Evolutionary conservation across 2,888 invertebrate species (phyloP).

Genomic region (Argyra leucocephala): DNA sequence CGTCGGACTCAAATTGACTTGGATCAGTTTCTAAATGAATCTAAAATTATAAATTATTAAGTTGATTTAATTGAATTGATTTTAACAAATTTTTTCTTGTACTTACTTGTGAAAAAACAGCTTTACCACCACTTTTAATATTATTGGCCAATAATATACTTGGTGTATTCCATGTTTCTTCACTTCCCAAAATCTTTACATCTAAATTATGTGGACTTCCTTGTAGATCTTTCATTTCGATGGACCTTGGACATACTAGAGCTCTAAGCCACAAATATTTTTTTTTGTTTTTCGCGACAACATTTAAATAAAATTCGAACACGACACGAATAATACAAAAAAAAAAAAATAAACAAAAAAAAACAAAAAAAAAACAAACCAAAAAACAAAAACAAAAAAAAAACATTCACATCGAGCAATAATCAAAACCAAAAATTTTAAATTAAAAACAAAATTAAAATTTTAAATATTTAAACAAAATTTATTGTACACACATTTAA

Average conservation of each 20-base stretch:
- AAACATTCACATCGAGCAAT: conserved; percentile 8
- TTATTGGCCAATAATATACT: conserved; percentile 64
- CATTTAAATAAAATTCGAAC: conserved; percentile 27
- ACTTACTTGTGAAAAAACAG: conserved; percentile 68
- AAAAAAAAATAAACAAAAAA: conserved; percentile 18
- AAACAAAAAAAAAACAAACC: conserved; percentile 10
- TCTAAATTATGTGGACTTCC: conserved; percentile 57
- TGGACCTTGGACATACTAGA: conserved; percentile 45
- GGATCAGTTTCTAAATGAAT: conserved; percentile 77
- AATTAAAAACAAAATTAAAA: conserved; percentile 6
- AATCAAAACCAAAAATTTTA: neutral
- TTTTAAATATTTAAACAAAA: conserved; percentile 4
- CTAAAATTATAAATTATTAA: conserved; percentile 46
- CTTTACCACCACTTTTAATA: conserved; percentile 57
- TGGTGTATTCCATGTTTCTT: conserved; percentile 82
- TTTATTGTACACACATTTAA: too few relatives aligned
- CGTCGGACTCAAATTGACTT: conserved; percentile 53
- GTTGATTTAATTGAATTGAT: too few relatives aligned
- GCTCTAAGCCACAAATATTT: conserved; percentile 37
- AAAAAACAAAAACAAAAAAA: neutral
- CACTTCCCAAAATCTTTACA: conserved; percentile 68
- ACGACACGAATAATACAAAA: conserved; percentile 15
- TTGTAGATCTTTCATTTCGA: conserved; percentile 46
- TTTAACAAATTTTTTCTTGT: neutral
- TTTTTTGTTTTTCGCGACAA: conserved; percentile 27